Conservation (phyloP, 2,797 vertebrate species). For the Sorex maritimensis region DNA sequence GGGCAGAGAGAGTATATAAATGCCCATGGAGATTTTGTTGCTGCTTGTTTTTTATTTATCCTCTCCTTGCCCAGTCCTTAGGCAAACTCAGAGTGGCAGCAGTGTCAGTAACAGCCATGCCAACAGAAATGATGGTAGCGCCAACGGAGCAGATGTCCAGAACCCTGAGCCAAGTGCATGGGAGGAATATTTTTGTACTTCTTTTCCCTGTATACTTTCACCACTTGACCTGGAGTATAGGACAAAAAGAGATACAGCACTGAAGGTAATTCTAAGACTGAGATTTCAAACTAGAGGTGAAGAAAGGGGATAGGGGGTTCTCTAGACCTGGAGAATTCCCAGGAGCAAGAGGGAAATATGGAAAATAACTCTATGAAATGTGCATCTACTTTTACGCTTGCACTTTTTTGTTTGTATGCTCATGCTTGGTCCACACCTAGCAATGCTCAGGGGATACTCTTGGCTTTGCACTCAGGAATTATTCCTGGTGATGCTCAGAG, state of each 20-base stretch:
- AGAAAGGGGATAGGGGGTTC: background rate
- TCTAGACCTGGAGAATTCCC: background rate
- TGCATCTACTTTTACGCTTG: background rate
- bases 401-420: too few species aligned
- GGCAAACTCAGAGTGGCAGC: background rate
- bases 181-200: background rate
- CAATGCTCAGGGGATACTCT: too few species aligned
- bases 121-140: background rate
- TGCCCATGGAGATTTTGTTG: background rate
- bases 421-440: too few species aligned
- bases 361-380: background rate
- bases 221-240: background rate
- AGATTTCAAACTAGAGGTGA: constrained; percentile 4
- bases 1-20: background rate
- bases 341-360: background rate
- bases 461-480: too few species aligned
- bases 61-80: background rate
- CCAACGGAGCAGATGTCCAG: background rate
- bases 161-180: background rate
- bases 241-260: background rate
- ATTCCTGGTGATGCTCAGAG: too few species aligned
- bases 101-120: background rate
- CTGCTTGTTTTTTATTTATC: background rate
- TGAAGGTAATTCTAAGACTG: background rate
- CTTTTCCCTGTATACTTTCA: background rate